Evolutionary conservation across 2,113 vertebrate genomes (phyloP).

Genomic region (Colius striatus): DNA sequence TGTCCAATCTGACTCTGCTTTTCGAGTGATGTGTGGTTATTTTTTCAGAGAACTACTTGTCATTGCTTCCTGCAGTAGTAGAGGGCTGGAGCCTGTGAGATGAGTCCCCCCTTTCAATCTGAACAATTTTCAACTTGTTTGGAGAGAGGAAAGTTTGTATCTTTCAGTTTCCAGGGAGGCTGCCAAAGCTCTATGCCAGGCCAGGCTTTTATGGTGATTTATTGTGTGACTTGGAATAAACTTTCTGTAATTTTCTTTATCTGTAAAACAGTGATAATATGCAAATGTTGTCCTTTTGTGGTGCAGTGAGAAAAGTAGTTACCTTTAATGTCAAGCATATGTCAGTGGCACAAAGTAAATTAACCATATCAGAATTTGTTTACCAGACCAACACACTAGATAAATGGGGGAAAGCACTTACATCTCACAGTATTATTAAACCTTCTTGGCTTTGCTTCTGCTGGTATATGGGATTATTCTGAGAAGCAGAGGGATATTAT

Average conservation of each 20-base stretch:
- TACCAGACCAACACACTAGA: background rate
- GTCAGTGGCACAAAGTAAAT: background rate
- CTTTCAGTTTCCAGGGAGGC: background rate
- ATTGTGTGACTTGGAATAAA: background rate
- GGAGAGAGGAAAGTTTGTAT: background rate
- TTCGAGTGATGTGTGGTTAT: background rate
- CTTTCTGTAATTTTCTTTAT: background rate
- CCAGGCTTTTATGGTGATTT: background rate
- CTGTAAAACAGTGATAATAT: background rate
- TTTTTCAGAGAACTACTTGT: background rate
- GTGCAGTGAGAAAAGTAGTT: background rate
- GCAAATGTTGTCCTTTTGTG: background rate
- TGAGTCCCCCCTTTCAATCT: rapidly evolving
- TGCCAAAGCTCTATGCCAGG: background rate
- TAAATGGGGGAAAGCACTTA: background rate
- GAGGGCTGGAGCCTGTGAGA: background rate
- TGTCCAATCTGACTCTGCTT: background rate
- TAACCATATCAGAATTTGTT: background rate
- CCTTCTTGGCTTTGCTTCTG: constrained; percentile 32
- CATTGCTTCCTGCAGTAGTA: background rate
- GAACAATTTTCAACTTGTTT: background rate
- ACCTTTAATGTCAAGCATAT: background rate
- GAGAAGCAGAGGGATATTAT: background rate
- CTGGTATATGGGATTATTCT: background rate
- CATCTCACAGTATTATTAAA: background rate